These are phyloP conservation scores for Plumapathes pennacea DNA, from an alignment of 92 coral and sea anemone species.

Conservation along the genomic window DNA sequence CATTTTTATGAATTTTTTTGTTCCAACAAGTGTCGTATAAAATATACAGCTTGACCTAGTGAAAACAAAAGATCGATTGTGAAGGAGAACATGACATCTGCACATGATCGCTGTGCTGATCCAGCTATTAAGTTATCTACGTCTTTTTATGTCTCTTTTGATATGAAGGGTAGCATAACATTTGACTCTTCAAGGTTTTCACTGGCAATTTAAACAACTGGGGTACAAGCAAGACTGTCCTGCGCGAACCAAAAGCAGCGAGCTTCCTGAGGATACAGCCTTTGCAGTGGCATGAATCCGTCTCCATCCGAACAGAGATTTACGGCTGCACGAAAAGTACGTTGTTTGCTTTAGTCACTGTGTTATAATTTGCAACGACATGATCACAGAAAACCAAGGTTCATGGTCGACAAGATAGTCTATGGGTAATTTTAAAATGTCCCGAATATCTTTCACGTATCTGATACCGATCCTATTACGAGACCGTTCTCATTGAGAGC, in stretches of 20 bases:
- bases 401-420: not conserved
- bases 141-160: not conserved
- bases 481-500: no score
- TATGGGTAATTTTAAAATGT: not conserved
- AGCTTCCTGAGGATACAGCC: conserved; percentile 64
- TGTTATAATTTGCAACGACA: not conserved
- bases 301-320: conserved; percentile 67
- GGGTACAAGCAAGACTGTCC: conserved; percentile 24
- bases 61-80: conserved; percentile 2
- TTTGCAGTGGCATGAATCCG: conserved; percentile 56
- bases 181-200: conserved; percentile 31
- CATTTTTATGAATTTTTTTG: not conserved
- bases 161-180: no score
- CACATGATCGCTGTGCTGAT: no score
- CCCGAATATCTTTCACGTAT: no score
- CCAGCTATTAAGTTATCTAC: not conserved
- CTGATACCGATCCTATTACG: no score
- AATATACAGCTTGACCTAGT: no score
- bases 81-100: no score
- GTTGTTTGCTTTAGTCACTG: not conserved
- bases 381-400: not conserved
- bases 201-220: conserved; percentile 51
- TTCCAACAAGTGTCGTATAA: no score
- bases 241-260: conserved; percentile 15
- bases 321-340: conserved; percentile 77